Base-by-base conservation (phyloP, 1,140 invertebrate genomes). In the Formica exsecta region DNA sequence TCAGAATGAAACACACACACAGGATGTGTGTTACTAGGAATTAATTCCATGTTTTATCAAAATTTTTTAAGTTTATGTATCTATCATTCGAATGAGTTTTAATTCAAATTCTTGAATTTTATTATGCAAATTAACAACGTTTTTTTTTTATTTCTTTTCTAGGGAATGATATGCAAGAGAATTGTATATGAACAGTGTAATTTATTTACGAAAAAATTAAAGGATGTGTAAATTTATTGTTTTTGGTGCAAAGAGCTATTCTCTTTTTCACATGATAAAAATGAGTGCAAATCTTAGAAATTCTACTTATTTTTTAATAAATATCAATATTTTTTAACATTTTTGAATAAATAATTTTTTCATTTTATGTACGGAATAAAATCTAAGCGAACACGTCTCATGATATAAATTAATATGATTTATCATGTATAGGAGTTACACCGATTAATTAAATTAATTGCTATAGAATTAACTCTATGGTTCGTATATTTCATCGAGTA, bases 121-220 rank as follows among this genome's bases (percentile, higher is more conserved):
- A 29, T 66, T 36, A 79, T 65, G 29, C 32, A 79, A 79, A 79
- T 79, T 68, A 51, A 79, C 29, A 51, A 66, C 51, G 13, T 79
- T 76, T 48, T 68, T 48, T 68, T n/a, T n/a, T 29, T 3, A 51
- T 51, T 79, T 68, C 62, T 79, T 36, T 79, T 54, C 19, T 32
- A 8, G 8, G 5, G 16, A 13, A 61, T 25, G 29, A 19, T 11
- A 76, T 64, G 9, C 41, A 41, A 61, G 19, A 48, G 61, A 38
- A 79, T 68, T 73, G 13, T 57, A 61, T 25, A 61, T 25, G 68
- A 29, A 29, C 38, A 48, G 7, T 48, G 13, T 48, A 66, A 25
- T 51, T n/a, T 65, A 66, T 66, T 79, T 48, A 62, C 38, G 11
- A 79, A 51, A 16, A 48, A 81, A 32, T 71, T 44, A 38, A 73